phyloP scores from a whole-genome alignment of 2,113 vertebrate genomes.

The Microtus richardsoni region DNA sequence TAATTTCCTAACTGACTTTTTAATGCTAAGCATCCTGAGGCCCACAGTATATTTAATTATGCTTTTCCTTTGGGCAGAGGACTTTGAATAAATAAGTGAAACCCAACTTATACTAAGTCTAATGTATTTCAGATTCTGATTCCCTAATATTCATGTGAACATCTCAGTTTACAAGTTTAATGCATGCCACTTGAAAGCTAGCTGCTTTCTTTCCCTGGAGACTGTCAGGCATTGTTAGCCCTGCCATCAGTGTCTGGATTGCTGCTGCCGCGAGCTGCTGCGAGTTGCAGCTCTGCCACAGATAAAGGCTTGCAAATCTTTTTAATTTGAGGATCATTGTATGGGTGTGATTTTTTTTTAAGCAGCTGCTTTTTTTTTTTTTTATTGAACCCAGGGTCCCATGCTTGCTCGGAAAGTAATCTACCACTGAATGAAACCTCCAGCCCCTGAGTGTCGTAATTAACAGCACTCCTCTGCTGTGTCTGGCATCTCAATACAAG shows the following conservation, averaged over 20 bases:
- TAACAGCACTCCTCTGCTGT: neutral
- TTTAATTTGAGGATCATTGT: slow-evolving; percentile 45
- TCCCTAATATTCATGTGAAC: neutral
- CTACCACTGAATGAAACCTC: neutral
- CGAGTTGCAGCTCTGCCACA: neutral
- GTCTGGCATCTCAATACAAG: neutral
- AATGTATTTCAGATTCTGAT: slow-evolving; percentile 56
- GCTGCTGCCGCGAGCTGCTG: neutral
- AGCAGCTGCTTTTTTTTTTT: neutral
- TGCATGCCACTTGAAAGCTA: slow-evolving; percentile 29
- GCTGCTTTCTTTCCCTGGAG: neutral
- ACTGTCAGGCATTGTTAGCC: slow-evolving; percentile 27
- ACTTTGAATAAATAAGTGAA: slow-evolving; percentile 58
- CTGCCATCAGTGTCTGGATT: neutral
- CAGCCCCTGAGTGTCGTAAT: neutral
- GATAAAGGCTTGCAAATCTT: slow-evolving; percentile 35
- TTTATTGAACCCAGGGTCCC: neutral
- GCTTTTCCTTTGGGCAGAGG: slow-evolving; percentile 38
- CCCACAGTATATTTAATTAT: slow-evolving; percentile 49
- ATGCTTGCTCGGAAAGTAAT: neutral
- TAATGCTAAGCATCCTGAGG: neutral
- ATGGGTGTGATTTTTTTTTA: neutral
- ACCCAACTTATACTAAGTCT: slow-evolving; percentile 15
- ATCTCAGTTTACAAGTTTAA: slow-evolving; percentile 51
- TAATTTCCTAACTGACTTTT: slow-evolving; percentile 40